Evolutionary conservation across 2,888 invertebrate species (phyloP).

Genomic region (Dermolepida albohirtum): DNA sequence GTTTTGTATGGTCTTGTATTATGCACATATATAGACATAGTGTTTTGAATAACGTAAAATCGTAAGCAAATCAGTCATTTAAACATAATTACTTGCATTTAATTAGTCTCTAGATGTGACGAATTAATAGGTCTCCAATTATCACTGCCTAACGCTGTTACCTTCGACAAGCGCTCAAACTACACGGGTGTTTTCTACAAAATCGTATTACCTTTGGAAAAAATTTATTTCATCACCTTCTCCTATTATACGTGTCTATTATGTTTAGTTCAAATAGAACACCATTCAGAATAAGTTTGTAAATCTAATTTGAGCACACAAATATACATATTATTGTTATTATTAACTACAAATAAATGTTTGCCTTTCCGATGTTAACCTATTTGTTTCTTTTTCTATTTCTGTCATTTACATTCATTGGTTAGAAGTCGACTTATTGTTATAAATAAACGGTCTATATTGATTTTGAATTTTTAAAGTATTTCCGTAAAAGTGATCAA

Average conservation of each 20-base stretch:
- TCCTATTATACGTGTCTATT: background rate
- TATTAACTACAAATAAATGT: constrained; percentile 14
- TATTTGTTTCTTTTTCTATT: too few relatives aligned
- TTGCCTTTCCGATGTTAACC: constrained; percentile 2
- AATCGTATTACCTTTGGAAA: constrained; percentile 26
- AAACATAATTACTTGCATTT: constrained; percentile 37
- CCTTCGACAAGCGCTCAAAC: constrained; percentile 1
- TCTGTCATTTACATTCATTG: too few relatives aligned
- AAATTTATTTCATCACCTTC: constrained; percentile 35
- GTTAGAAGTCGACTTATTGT: too few relatives aligned
- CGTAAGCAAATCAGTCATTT: constrained; percentile 36
- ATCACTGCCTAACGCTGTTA: constrained; percentile 5
- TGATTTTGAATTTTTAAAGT: too few relatives aligned
- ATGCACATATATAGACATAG: too few relatives aligned
- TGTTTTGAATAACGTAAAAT: background rate
- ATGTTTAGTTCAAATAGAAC: constrained; percentile 27
- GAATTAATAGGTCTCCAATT: constrained; percentile 19
- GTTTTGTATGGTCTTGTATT: too few relatives aligned
- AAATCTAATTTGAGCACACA: background rate
- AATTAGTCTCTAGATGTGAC: constrained; percentile 26
- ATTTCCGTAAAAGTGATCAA: too few relatives aligned
- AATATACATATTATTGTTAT: constrained; percentile 20
- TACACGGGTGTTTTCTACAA: constrained; percentile 8
- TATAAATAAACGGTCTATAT: too few relatives aligned
- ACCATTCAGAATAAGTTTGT: constrained; percentile 17